Evolutionary conservation across 2,797 vertebrate genomes (phyloP).

Genomic region (Acanthurus lineatus): DNA sequence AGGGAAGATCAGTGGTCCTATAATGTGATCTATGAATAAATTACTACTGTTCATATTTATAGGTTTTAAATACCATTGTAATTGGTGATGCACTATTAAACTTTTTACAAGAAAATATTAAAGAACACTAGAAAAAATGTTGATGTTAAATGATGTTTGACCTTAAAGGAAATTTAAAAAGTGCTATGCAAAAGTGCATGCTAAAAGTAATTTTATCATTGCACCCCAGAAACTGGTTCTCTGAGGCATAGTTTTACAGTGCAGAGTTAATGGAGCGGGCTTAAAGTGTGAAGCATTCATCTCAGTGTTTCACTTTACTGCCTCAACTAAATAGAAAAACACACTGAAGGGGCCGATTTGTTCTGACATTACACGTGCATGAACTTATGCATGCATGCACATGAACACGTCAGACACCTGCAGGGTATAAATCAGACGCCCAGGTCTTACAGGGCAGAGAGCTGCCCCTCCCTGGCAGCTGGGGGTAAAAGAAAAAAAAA

Average conservation of each 20-base stretch:
- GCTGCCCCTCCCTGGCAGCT: slow-evolving; percentile 69
- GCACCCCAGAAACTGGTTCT: slow-evolving; percentile 22
- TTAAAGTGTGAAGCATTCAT: slow-evolving; percentile 53
- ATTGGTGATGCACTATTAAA: not conserved
- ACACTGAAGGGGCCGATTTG: slow-evolving; percentile 53
- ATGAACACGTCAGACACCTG: slow-evolving; percentile 77
- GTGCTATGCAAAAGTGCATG: slow-evolving; percentile 3
- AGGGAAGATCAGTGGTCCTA: not conserved
- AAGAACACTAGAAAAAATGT: not conserved
- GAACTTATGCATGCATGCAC: slow-evolving; percentile 52
- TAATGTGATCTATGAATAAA: not conserved
- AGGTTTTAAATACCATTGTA: not conserved
- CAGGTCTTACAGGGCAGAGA: slow-evolving; percentile 40
- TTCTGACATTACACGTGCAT: slow-evolving; percentile 55
- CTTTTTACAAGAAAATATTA: slow-evolving; percentile 12
- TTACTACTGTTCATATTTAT: slow-evolving; percentile 3
- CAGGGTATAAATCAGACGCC: slow-evolving; percentile 79
- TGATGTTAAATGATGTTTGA: slow-evolving; percentile 3
- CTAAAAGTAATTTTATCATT: slow-evolving; percentile 30
- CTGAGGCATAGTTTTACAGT: slow-evolving; percentile 34
- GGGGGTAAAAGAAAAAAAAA: slow-evolving; percentile 50
- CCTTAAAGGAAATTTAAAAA: slow-evolving; percentile 18
- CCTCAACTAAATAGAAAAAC: slow-evolving; percentile 48
- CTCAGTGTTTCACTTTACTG: slow-evolving; percentile 50
- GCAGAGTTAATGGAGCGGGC: slow-evolving; percentile 46